These are phyloP conservation scores for Scophthalmus maximus DNA, from an alignment of 2,113 vertebrate species.

Conservation along the genomic window DNA sequence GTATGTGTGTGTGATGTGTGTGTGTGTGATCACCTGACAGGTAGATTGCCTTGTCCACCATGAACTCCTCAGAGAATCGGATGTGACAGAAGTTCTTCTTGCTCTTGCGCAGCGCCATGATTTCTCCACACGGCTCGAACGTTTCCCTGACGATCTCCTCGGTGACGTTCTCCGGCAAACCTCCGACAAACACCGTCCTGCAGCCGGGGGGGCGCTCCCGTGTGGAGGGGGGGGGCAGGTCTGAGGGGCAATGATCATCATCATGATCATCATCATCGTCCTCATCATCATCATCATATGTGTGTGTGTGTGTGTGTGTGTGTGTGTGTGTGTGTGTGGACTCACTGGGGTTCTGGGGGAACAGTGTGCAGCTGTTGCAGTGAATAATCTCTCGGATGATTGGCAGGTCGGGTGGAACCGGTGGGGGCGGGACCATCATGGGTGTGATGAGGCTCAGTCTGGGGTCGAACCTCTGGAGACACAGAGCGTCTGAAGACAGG, in stretches of 20 bases:
- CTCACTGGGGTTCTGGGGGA: constrained; percentile 98
- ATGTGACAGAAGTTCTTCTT: constrained; percentile 98
- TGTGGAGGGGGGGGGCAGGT: constrained; percentile 91
- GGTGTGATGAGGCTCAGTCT: constrained; percentile 92
- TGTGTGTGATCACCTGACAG: constrained; percentile 85
- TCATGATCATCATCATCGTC: background rate
- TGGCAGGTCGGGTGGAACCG: constrained; percentile 86
- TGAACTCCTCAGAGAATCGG: constrained; percentile 92
- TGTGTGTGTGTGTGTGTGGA: background rate
- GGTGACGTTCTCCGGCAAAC: constrained; percentile 90
- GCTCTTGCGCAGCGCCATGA: constrained; percentile 93
- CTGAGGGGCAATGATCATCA: constrained; percentile 66
- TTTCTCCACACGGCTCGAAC: constrained; percentile 93
- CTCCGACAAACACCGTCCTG: constrained; percentile 95
- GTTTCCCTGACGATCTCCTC: constrained; percentile 93
- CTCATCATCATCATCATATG: background rate
- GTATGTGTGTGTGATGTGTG: background rate
- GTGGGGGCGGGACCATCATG: constrained; percentile 89
- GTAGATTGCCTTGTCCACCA: constrained; percentile 93
- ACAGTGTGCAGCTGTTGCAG: constrained; percentile 95
- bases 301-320: background rate
- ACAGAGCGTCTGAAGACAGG: constrained; percentile 90
- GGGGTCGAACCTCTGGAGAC: constrained; percentile 93
- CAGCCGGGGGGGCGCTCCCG: constrained; percentile 94
- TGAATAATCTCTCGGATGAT: constrained; percentile 97